A percentile compares a stretch with the other conserved stretches of the same genome.
Conservation (phyloP, 2,888 invertebrate species). For the Dermolepida albohirtum region DNA sequence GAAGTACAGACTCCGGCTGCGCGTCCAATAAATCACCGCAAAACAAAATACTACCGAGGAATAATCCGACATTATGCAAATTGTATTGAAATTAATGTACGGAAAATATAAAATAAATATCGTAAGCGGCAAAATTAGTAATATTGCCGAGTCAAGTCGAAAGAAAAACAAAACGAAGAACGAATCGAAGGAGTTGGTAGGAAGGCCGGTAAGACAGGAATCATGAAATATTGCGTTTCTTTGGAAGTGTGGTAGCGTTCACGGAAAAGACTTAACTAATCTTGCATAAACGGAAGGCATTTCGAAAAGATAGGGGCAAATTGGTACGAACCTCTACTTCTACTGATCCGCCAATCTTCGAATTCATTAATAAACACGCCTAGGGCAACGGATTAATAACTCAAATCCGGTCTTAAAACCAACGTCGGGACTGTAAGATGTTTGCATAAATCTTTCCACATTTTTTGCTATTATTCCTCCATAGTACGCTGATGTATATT, state of each 20-base stretch:
- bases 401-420: constrained; percentile 49
- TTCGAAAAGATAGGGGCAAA: constrained; percentile 14
- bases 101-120: constrained; percentile 45
- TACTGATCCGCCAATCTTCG: constrained; percentile 44
- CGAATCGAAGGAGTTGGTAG: neutral
- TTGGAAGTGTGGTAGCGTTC: neutral
- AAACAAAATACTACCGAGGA: constrained; percentile 36
- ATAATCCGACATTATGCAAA: constrained; percentile 48
- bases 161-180: neutral
- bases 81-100: constrained; percentile 48
- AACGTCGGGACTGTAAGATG: constrained; percentile 46
- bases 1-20: constrained; percentile 31
- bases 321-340: constrained; percentile 12
- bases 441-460: constrained; percentile 50
- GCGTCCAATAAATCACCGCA: constrained; percentile 37
- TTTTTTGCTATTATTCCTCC: constrained; percentile 20
- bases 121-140: constrained; percentile 18
- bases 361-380: constrained; percentile 54
- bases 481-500: constrained; percentile 4
- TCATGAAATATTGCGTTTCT: neutral
- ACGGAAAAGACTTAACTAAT: constrained; percentile 26
- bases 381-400: constrained; percentile 51
- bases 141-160: constrained; percentile 4
- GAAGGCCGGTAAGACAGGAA: neutral
- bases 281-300: constrained; percentile 31